Evolutionary conservation across 2,888 invertebrate species (phyloP).

Genomic region (Idaea dimidiata): DNA sequence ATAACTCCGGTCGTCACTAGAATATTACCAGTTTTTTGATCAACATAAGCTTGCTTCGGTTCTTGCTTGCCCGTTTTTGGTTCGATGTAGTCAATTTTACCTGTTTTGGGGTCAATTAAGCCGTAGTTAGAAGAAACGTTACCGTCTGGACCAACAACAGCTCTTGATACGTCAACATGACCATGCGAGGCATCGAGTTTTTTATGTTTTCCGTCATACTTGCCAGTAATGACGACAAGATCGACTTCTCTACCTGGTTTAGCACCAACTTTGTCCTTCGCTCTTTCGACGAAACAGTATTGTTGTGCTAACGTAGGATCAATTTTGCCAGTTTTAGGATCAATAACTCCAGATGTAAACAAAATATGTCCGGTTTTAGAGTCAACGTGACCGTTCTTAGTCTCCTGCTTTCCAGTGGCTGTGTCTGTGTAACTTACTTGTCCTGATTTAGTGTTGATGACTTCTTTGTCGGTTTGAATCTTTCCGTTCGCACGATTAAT

Average conservation of each 20-base stretch:
- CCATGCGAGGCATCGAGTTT: constrained; percentile 71
- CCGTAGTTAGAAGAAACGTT: constrained; percentile 83
- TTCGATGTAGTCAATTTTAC: constrained; percentile 82
- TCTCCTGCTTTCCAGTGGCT: constrained; percentile 83
- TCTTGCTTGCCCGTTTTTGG: constrained; percentile 84
- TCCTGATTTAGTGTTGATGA: constrained; percentile 85
- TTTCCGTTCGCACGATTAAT: constrained; percentile 81
- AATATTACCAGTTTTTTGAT: constrained; percentile 85
- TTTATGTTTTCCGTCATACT: constrained; percentile 81
- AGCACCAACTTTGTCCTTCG: constrained; percentile 73
- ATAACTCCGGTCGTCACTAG: constrained; percentile 82
- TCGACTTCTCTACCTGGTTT: constrained; percentile 78
- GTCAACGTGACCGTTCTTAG: constrained; percentile 84
- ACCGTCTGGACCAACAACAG: constrained; percentile 80
- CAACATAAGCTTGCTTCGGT: constrained; percentile 84
- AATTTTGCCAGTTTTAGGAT: constrained; percentile 84
- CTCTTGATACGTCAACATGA: constrained; percentile 81
- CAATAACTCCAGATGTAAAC: constrained; percentile 82
- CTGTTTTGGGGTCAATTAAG: constrained; percentile 82
- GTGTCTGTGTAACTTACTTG: constrained; percentile 82
- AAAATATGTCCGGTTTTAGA: constrained; percentile 84
- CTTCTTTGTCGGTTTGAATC: constrained; percentile 82
- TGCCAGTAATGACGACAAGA: constrained; percentile 81
- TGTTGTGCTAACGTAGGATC: constrained; percentile 85
- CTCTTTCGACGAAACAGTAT: constrained; percentile 83